A percentile compares a stretch with the other conserved stretches of the same genome.
Conservation (phyloP, 2,888 invertebrate genomes). For the Lochmaea capreae region DNA sequence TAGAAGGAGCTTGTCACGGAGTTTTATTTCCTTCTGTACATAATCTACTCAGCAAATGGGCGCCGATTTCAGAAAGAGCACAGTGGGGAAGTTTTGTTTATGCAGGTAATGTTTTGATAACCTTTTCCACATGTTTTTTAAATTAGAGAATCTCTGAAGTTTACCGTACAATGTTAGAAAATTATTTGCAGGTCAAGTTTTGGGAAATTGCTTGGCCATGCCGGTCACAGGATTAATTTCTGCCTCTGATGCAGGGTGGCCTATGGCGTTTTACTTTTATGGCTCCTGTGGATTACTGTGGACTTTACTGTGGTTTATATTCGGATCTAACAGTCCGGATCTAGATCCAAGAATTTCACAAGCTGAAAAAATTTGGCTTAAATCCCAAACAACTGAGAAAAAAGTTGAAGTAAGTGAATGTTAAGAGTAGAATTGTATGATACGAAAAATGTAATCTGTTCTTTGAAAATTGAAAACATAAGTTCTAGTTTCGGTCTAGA, state of each 20-base stretch:
- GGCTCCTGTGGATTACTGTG: constrained; percentile 75
- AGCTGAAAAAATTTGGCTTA: constrained; percentile 76
- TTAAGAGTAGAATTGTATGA: no score
- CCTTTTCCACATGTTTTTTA: background rate
- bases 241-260: constrained; percentile 79
- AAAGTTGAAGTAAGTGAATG: constrained; percentile 70
- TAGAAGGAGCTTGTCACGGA: constrained; percentile 70
- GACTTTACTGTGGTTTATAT: constrained; percentile 71
- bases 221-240: constrained; percentile 80
- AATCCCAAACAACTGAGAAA: constrained; percentile 67
- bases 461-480: no score
- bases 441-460: no score
- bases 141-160: background rate
- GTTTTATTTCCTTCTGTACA: constrained; percentile 79
- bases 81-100: constrained; percentile 75
- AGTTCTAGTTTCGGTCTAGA: no score
- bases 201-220: constrained; percentile 82
- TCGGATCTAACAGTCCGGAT: constrained; percentile 76
- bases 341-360: constrained; percentile 71
- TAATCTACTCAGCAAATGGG: constrained; percentile 81
- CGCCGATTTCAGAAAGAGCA: constrained; percentile 76
- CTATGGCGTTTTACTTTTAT: constrained; percentile 81
- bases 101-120: constrained; percentile 60
- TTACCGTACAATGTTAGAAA: background rate
- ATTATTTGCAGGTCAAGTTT: constrained; percentile 67